A percentile compares a stretch with the other conserved stretches of the same genome.
Conservation (phyloP, 2,888 invertebrate genomes). For the Lamproptera curius region DNA sequence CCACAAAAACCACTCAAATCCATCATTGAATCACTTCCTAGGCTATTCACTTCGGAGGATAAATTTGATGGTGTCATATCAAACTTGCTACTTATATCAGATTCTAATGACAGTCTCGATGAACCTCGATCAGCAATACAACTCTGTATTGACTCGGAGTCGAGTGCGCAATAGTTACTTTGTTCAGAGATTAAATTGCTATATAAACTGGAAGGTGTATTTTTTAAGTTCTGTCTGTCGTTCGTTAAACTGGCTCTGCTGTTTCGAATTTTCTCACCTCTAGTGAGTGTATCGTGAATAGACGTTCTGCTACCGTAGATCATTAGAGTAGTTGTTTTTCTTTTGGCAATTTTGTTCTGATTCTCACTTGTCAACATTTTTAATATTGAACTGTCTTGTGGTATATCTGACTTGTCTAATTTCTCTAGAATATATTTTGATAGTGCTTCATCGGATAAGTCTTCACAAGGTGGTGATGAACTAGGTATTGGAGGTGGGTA, state of each 20-base stretch:
- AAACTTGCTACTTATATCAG: constrained; percentile 72
- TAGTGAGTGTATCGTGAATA: constrained; percentile 70
- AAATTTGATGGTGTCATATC: constrained; percentile 62
- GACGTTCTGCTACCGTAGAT: constrained; percentile 72
- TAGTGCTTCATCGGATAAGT: constrained; percentile 80
- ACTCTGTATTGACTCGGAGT: constrained; percentile 65
- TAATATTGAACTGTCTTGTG: constrained; percentile 67
- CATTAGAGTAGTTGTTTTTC: constrained; percentile 72
- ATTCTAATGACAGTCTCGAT: constrained; percentile 66
- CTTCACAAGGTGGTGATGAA: constrained; percentile 85
- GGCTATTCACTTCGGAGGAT: constrained; percentile 61
- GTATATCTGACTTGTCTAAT: constrained; percentile 66
- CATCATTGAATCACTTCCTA: constrained; percentile 68
- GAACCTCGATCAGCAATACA: constrained; percentile 68
- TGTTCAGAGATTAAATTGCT: constrained; percentile 53
- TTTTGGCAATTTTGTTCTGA: constrained; percentile 63
- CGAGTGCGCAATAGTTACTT: constrained; percentile 58
- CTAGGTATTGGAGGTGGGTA: constrained; percentile 88
- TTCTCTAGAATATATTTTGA: constrained; percentile 75
- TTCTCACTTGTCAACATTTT: constrained; percentile 70
- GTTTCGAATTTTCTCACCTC: constrained; percentile 69
- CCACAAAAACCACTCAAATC: constrained; percentile 71
- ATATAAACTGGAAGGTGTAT: constrained; percentile 40
- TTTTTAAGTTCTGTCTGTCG: constrained; percentile 51
- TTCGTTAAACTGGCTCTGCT: constrained; percentile 65